These are phyloP conservation scores for Spodoptera frugiperda DNA, from an alignment of 1,140 invertebrate species.

Conservation along the genomic window DNA sequence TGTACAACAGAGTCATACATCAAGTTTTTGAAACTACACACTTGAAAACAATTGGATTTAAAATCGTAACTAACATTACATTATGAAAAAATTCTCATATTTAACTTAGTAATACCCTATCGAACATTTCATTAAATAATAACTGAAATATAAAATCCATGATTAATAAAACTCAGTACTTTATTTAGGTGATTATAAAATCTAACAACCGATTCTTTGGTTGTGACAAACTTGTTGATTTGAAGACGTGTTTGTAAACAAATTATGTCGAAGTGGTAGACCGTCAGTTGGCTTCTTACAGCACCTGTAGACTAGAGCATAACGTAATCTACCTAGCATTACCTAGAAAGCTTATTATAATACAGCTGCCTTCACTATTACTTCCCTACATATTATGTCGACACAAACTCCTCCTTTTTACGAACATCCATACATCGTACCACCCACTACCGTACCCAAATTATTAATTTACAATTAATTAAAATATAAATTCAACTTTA, in stretches of 20 bases:
- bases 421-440: constrained; percentile 8
- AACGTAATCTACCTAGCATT: constrained; percentile 45
- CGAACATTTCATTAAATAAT: constrained; percentile 40
- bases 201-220: constrained; percentile 65
- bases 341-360: constrained; percentile 46
- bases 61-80: constrained; percentile 44
- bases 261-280: constrained; percentile 45
- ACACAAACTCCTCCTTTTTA: constrained; percentile 31
- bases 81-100: constrained; percentile 36
- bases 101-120: constrained; percentile 25
- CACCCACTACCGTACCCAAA: constrained; percentile 22
- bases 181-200: constrained; percentile 49
- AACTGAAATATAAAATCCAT: constrained; percentile 44
- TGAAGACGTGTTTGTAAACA: constrained; percentile 14
- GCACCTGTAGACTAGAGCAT: constrained; percentile 50
- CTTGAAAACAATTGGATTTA: constrained; percentile 50
- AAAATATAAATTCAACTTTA: constrained; percentile 34
- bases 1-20: constrained; percentile 48
- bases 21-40: constrained; percentile 51
- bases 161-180: constrained; percentile 43
- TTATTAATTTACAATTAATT: constrained; percentile 16
- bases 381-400: constrained; percentile 34
- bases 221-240: constrained; percentile 52
- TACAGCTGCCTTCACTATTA: constrained; percentile 42
- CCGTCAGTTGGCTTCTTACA: constrained; percentile 43